Evolutionary conservation across 2,888 invertebrate species (phyloP).

Genomic region (Microchrysa polita): DNA sequence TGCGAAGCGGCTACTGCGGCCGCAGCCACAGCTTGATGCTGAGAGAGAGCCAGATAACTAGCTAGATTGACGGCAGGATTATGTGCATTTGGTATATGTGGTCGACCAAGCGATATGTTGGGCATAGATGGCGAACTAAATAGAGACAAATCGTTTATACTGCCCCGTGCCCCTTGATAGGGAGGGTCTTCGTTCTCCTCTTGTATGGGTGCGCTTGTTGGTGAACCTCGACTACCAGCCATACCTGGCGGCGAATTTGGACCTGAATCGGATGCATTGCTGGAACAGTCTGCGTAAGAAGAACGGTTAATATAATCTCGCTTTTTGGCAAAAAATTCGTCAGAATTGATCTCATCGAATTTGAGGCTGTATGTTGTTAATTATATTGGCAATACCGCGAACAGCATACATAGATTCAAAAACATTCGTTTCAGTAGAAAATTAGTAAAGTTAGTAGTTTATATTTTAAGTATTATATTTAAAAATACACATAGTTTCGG

Average conservation of each 20-base stretch:
- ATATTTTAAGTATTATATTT: conserved; percentile 24
- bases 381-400: background rate
- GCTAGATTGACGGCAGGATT: conserved; percentile 57
- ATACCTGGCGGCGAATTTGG: conserved; percentile 79
- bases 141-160: conserved; percentile 77
- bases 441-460: conserved; percentile 36
- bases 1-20: conserved; percentile 53
- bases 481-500: conserved; percentile 15
- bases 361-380: background rate
- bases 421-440: conserved; percentile 23
- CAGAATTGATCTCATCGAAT: too few species aligned
- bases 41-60: conserved; percentile 59
- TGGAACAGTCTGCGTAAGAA: conserved; percentile 63
- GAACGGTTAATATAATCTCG: background rate
- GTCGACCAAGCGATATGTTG: conserved; percentile 92
- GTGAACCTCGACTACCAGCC: conserved; percentile 71
- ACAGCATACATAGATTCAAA: conserved; percentile 1
- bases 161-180: conserved; percentile 73
- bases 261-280: conserved; percentile 77
- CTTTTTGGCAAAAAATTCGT: too few species aligned
- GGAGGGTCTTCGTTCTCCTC: conserved; percentile 81
- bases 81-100: conserved; percentile 68
- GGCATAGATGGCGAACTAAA: conserved; percentile 97
- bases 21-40: conserved; percentile 56
- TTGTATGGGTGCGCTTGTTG: conserved; percentile 77